phyloP scores from a whole-genome alignment of 2,113 vertebrate species.

The Panurus biarmicus region DNA sequence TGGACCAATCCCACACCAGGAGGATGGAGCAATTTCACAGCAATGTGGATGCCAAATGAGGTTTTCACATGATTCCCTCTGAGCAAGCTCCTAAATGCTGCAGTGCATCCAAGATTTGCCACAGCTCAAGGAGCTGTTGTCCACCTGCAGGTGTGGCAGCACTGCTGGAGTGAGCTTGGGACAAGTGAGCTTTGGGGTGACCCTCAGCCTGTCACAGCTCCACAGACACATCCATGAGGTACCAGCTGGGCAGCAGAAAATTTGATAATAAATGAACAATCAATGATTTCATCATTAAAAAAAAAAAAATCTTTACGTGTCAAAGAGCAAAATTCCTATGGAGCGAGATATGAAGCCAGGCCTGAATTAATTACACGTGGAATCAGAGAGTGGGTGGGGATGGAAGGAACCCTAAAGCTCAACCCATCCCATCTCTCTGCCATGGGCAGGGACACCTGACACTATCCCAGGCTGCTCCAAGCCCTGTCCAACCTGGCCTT shows the following conservation, averaged over 20 bases:
- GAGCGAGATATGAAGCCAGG: background rate
- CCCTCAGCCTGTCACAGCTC: background rate
- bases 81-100: background rate
- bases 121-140: background rate
- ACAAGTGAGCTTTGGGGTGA: accelerated
- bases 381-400: background rate
- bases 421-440: accelerated
- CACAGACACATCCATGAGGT: accelerated
- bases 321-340: accelerated
- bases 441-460: background rate
- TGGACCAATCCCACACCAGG: background rate
- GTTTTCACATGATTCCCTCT: background rate
- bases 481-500: accelerated
- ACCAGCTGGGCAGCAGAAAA: background rate
- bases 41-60: background rate
- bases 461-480: accelerated
- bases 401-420: accelerated
- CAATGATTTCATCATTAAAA: background rate
- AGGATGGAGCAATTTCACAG: background rate
- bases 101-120: background rate
- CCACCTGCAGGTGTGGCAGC: background rate
- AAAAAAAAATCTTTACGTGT: accelerated
- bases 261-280: background rate
- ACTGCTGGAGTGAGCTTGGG: background rate
- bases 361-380: background rate